A percentile compares a stretch with the other conserved stretches of the same genome.
Evolutionary conservation across 2,113 vertebrate genomes (phyloP).

Genomic region (Podilymbus podiceps): DNA sequence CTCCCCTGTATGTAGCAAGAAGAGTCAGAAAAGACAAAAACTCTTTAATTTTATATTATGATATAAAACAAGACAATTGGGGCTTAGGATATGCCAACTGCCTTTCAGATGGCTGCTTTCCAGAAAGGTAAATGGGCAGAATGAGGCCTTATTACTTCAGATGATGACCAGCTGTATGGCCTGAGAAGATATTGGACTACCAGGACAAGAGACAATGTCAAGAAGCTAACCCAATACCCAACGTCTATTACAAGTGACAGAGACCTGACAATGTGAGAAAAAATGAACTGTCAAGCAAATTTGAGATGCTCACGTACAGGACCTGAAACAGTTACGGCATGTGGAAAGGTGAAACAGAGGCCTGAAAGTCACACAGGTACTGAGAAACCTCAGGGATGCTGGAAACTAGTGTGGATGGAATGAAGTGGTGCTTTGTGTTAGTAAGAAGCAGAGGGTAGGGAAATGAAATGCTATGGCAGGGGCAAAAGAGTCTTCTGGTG

Average conservation of each 20-base stretch:
- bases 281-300: not conserved
- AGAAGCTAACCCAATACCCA: not conserved
- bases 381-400: not conserved
- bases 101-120: not conserved
- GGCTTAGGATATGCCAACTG: not conserved
- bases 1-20: not conserved
- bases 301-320: not conserved
- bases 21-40: not conserved
- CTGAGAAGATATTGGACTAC: not conserved
- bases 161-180: not conserved
- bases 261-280: not conserved
- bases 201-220: not conserved
- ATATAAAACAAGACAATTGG: not conserved
- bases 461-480: not conserved
- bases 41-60: not conserved
- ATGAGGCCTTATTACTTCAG: not conserved
- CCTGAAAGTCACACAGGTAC: not conserved
- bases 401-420: not conserved
- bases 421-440: not conserved
- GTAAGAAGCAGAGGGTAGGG: not conserved
- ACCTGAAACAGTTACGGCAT: accelerated
- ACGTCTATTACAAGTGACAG: not conserved
- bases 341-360: not conserved
- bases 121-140: not conserved
- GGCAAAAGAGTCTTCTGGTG: not conserved